phyloP scores from a whole-genome alignment of 1,140 invertebrate species.

The Drosophila kanapiae region DNA sequence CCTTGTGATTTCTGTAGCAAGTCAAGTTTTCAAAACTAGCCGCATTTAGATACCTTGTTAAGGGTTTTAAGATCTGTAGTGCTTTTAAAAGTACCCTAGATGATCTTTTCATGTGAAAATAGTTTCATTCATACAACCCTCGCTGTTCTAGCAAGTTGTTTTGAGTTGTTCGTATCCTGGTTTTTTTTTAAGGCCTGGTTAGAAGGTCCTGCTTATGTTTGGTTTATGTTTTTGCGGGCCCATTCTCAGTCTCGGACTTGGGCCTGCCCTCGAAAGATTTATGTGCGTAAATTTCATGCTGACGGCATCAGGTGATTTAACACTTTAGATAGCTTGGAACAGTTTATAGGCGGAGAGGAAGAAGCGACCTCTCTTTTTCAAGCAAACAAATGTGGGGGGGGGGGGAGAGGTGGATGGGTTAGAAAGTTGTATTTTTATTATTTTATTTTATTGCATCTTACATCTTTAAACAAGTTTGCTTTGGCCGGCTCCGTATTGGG shows the following conservation, averaged over 20 bases:
- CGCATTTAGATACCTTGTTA: no score
- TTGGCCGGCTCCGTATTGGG: slow-evolving; percentile 38
- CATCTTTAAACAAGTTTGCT: slow-evolving; percentile 81
- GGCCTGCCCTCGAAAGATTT: slow-evolving; percentile 72
- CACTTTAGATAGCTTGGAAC: slow-evolving; percentile 84
- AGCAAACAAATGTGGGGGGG: slow-evolving; percentile 3
- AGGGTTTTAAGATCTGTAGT: no score
- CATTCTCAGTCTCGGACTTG: slow-evolving; percentile 62
- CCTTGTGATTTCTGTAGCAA: no score
- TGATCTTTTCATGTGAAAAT: neutral
- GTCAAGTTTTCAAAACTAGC: no score
- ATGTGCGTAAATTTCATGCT: slow-evolving; percentile 84
- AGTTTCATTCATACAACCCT: slow-evolving; percentile 25
- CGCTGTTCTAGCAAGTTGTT: slow-evolving; percentile 35
- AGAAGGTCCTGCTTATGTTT: slow-evolving; percentile 71
- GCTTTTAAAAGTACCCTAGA: no score
- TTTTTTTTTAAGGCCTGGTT: slow-evolving; percentile 14
- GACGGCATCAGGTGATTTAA: slow-evolving; percentile 85
- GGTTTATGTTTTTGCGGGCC: slow-evolving; percentile 71
- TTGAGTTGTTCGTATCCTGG: slow-evolving; percentile 39
- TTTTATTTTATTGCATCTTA: slow-evolving; percentile 82
- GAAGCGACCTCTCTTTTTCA: slow-evolving; percentile 9
- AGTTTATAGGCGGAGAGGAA: slow-evolving; percentile 67
- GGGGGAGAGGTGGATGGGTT: slow-evolving; percentile 8
- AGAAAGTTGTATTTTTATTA: slow-evolving; percentile 81